Base-by-base conservation (phyloP, 1,140 invertebrate species). In the Macrocentrus cingulum region DNA sequence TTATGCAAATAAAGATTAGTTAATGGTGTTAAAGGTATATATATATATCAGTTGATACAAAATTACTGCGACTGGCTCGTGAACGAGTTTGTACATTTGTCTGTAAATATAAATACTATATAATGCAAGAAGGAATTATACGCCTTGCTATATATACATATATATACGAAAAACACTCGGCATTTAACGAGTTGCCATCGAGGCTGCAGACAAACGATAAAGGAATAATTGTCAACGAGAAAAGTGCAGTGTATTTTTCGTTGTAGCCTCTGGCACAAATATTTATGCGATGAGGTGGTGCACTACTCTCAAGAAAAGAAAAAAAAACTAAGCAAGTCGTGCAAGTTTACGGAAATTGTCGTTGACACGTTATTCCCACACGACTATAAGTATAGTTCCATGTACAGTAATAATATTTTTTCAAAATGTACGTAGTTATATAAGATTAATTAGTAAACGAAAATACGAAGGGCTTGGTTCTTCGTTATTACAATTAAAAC, bases 371-470 rank as follows among this genome's bases (percentile, higher is more conserved):
- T 7, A 34, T 34, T 34, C 29, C 29, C 11, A 11, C 11, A n/a
- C 29, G 36, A 53, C 36, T 77, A 71, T 75, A 74, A 75, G 59
- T 74, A 70, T 70, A 60, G 56, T 60, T 67, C 65, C 64, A 67
- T 74, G 71, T 67, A 77, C 69, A 77, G 70, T 67, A 68, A 69
- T 68, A 66, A 75, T 77, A 77, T 77, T 77, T 77, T 75, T 77
- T 70, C 73, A 77, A 69, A 70, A 66, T 68, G 67, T 57, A 65
- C 59, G 51, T 63, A 64, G 61, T 62, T 55, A 53, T 62, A 61
- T 71, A 69, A 66, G 60, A 64, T 66, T 64, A 75, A 75, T 70
- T 65, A 66, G 56, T 19, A 42, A 39, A 48, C 0, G 42, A 23
- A 45, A 19, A 60, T 22, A 42, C 19, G 25, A 23, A 63, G 42